phyloP scores from a whole-genome alignment of 1,140 invertebrate genomes.

The Neodiprion pinetum region DNA sequence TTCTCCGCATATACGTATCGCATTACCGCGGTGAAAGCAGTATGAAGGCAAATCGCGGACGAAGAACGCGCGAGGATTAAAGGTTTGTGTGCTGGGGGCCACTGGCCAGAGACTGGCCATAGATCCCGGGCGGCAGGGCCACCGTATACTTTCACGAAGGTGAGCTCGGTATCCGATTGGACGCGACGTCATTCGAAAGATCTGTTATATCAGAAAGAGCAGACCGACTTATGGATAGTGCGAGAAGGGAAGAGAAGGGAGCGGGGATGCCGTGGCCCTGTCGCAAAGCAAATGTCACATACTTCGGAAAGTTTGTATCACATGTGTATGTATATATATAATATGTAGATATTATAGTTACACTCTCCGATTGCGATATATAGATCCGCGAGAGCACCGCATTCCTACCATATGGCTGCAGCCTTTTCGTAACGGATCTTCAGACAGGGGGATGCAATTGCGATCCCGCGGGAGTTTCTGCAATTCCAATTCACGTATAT shows the following conservation, averaged over 20 bases:
- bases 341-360: no score
- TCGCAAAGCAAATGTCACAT: background rate
- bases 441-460: no score
- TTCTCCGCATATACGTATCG: no score
- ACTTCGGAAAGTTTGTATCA: background rate
- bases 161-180: background rate
- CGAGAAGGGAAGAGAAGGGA: background rate
- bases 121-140: constrained; percentile 3
- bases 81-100: background rate
- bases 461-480: no score
- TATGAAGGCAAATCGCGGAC: background rate
- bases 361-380: no score
- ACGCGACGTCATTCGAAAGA: background rate
- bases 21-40: no score
- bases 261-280: no score
- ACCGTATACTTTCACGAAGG: constrained; percentile 1
- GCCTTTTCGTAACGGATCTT: no score
- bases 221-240: background rate
- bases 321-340: background rate
- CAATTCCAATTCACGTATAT: no score
- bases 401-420: no score
- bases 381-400: no score
- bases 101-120: constrained; percentile 4
- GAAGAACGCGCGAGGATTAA: background rate
- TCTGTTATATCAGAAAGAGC: constrained; percentile 5